Conservation (phyloP, 2,888 invertebrate species). For the Lamellibrachia columna region DNA sequence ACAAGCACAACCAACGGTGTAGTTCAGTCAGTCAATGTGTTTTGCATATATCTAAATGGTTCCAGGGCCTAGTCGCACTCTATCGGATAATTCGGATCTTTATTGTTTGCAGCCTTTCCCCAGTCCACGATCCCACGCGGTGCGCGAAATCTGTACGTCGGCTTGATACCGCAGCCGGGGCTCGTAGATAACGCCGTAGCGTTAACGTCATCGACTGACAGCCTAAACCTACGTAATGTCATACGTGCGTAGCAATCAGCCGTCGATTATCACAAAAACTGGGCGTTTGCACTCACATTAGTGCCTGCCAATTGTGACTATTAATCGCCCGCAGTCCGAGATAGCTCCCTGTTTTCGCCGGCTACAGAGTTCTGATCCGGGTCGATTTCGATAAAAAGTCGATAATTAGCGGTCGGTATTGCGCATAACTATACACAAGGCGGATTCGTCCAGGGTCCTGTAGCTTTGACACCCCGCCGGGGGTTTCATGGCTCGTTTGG, state of each 20-base stretch:
- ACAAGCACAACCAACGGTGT: too few species aligned
- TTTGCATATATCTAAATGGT: too few species aligned
- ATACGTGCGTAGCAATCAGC: slow-evolving; percentile 1
- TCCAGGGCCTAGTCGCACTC: too few species aligned
- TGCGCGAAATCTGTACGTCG: neutral
- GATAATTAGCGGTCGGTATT: neutral
- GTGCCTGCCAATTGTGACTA: neutral
- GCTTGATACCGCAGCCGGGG: neutral
- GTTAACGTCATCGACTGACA: neutral
- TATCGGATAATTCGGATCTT: too few species aligned
- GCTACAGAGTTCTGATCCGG: neutral
- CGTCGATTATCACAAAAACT: neutral
- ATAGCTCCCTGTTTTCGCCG: neutral
- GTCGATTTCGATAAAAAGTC: neutral
- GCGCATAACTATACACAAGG: neutral
- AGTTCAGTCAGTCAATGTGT: too few species aligned
- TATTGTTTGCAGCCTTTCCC: too few species aligned
- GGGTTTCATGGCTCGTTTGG: neutral
- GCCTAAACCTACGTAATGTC: neutral
- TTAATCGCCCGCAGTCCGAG: neutral
- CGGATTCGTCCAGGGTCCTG: neutral
- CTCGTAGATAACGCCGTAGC: neutral
- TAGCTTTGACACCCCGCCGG: neutral
- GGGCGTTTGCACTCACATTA: slow-evolving; percentile 11
- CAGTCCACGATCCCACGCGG: neutral